A percentile compares a stretch with the other conserved stretches of the same genome.
Evolutionary conservation across 1,140 invertebrate species (phyloP).

Genomic region (Drosophila cardini): DNA sequence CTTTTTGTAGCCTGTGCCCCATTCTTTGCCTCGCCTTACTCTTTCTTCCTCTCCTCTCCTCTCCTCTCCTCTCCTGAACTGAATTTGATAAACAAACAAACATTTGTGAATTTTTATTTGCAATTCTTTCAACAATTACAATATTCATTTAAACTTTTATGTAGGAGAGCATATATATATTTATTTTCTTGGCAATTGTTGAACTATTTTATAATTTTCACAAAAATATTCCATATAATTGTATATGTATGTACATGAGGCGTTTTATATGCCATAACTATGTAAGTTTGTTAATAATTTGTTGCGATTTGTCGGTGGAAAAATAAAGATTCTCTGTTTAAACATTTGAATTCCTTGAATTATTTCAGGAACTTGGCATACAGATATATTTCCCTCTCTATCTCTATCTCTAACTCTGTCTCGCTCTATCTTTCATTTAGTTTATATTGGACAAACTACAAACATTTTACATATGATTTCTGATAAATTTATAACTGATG

Average conservation of each 20-base stretch:
- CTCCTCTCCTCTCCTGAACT: slow-evolving; percentile 33
- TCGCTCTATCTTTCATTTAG: not conserved
- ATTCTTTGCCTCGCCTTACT: not conserved
- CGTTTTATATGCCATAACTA: slow-evolving; percentile 41
- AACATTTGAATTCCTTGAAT: slow-evolving; percentile 12
- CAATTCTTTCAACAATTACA: slow-evolving; percentile 60
- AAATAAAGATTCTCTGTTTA: slow-evolving; percentile 63
- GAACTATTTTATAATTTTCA: slow-evolving; percentile 42
- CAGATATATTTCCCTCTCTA: not conserved
- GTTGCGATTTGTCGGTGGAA: slow-evolving; percentile 67
- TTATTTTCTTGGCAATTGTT: not conserved
- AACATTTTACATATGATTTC: not conserved
- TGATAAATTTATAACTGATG: slow-evolving; percentile 24
- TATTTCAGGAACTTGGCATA: not conserved
- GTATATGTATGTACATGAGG: slow-evolving; percentile 44
- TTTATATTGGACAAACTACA: not conserved
- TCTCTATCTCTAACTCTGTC: not conserved
- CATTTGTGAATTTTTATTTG: slow-evolving; percentile 32
- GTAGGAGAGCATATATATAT: slow-evolving; percentile 5
- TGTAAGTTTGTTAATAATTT: slow-evolving; percentile 42
- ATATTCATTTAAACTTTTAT: slow-evolving; percentile 27
- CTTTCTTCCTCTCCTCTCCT: not conserved
- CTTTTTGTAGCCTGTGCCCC: slow-evolving; percentile 40
- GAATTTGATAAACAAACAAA: slow-evolving; percentile 60
- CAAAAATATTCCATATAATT: slow-evolving; percentile 69